phyloP scores from a whole-genome alignment of 2,113 vertebrate species.

The Pelvicachromis taeniatus region DNA sequence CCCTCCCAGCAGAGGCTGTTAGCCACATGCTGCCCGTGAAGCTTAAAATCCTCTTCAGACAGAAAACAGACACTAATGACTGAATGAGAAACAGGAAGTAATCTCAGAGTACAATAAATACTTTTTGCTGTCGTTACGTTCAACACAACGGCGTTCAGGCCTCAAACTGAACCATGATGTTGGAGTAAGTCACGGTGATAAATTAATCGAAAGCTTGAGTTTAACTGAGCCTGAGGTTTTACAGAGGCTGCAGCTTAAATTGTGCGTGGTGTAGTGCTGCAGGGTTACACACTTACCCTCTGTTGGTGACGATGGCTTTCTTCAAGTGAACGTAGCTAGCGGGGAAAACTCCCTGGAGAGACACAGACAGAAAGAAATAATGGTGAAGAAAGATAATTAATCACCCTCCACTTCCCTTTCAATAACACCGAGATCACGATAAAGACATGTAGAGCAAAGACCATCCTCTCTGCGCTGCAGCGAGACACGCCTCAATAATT shows the following conservation, averaged over 20 bases:
- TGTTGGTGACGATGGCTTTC: conserved; percentile 70
- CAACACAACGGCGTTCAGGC: neutral
- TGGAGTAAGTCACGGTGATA: neutral
- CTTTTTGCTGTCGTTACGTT: neutral
- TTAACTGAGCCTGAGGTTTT: neutral
- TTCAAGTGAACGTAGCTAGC: conserved; percentile 68
- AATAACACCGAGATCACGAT: neutral
- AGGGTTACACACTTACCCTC: conserved; percentile 60
- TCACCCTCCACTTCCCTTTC: neutral
- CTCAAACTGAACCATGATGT: neutral
- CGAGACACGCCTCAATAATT: neutral
- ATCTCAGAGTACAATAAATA: neutral
- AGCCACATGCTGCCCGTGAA: accelerated
- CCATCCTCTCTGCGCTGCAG: neutral
- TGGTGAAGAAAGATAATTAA: neutral
- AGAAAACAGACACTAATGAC: neutral
- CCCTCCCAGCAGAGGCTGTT: neutral
- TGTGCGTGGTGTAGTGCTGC: neutral
- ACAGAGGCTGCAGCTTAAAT: neutral
- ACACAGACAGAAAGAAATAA: neutral
- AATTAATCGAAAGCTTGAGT: neutral
- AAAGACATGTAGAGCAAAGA: neutral
- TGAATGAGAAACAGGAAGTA: neutral
- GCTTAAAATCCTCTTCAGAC: neutral
- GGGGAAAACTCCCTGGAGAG: conserved; percentile 72